Evolutionary conservation across 64 coral and sea anemone species (phyloP).

Genomic region (Anthopleura sola): DNA sequence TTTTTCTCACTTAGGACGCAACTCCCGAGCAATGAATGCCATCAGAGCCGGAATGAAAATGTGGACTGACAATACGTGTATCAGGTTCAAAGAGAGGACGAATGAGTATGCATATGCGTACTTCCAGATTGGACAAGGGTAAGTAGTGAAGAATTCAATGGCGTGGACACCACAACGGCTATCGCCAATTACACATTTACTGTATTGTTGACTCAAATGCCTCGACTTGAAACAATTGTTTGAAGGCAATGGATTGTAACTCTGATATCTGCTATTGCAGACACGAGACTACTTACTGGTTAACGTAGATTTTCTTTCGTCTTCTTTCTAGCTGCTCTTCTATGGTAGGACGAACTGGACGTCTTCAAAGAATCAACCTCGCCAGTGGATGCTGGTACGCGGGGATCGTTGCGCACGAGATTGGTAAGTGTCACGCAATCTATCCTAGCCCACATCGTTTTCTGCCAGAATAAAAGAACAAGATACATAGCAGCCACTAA

Average conservation of each 20-base stretch:
- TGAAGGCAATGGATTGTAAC: too few relatives aligned
- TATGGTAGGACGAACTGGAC: conserved; percentile 25
- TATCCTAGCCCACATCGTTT: too few relatives aligned
- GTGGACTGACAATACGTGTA: conserved; percentile 59
- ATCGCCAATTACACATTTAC: too few relatives aligned
- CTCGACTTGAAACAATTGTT: too few relatives aligned
- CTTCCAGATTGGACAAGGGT: conserved; percentile 46
- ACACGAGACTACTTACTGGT: too few relatives aligned
- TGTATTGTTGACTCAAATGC: too few relatives aligned
- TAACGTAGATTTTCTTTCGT: too few relatives aligned
- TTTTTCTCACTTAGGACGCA: neutral
- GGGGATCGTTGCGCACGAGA: conserved; percentile 61
- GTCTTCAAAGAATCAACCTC: conserved; percentile 36
- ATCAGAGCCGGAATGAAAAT: conserved; percentile 58
- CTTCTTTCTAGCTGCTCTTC: conserved; percentile 63
- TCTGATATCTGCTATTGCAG: too few relatives aligned
- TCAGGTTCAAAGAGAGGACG: conserved; percentile 43
- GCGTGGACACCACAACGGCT: too few relatives aligned
- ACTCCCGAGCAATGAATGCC: conserved; percentile 28
- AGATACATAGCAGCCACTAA: too few relatives aligned
- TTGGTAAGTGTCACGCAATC: conserved; percentile 20
- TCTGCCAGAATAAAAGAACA: too few relatives aligned
- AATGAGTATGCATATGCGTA: conserved; percentile 47
- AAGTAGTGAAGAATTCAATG: too few relatives aligned
- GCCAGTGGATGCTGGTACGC: conserved; percentile 43